These are phyloP conservation scores for Haliclona indistincta DNA, from an alignment of 37 sponge, comb jelly and placozoan genomes.

Conservation along the genomic window DNA sequence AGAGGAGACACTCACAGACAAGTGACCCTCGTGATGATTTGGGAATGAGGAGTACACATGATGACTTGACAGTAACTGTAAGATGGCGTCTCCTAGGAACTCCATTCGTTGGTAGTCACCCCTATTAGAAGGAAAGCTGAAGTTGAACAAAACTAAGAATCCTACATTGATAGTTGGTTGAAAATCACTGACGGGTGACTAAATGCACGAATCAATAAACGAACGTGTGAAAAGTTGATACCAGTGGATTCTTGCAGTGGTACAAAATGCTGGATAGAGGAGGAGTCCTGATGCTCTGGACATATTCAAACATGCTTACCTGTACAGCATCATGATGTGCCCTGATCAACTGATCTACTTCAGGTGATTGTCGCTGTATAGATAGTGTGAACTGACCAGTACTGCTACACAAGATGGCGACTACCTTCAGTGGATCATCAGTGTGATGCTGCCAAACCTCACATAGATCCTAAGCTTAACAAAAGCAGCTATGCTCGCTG, in stretches of 20 bases:
- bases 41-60: constrained; percentile 69
- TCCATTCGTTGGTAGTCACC: constrained; percentile 84
- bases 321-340: constrained; percentile 37
- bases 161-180: constrained; percentile 51
- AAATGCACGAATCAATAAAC: constrained; percentile 69
- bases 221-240: constrained; percentile 59
- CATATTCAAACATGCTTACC: constrained; percentile 4
- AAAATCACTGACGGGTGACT: constrained; percentile 58
- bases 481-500: not conserved
- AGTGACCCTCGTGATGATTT: constrained; percentile 62
- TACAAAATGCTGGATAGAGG: constrained; percentile 29
- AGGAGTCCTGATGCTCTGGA: not conserved
- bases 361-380: constrained; percentile 35
- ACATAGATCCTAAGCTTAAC: constrained; percentile 14
- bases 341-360: constrained; percentile 58
- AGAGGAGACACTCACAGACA: constrained; percentile 46
- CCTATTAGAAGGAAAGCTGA: constrained; percentile 20
- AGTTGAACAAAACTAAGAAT: not conserved
- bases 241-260: constrained; percentile 51
- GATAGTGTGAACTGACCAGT: not conserved
- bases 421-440: constrained; percentile 44
- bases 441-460: constrained; percentile 31
- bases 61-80: constrained; percentile 55
- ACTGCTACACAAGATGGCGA: not conserved
- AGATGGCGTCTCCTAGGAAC: constrained; percentile 79